Base-by-base conservation (phyloP, 2,113 vertebrate species). In the Xenus cinereus region DNA sequence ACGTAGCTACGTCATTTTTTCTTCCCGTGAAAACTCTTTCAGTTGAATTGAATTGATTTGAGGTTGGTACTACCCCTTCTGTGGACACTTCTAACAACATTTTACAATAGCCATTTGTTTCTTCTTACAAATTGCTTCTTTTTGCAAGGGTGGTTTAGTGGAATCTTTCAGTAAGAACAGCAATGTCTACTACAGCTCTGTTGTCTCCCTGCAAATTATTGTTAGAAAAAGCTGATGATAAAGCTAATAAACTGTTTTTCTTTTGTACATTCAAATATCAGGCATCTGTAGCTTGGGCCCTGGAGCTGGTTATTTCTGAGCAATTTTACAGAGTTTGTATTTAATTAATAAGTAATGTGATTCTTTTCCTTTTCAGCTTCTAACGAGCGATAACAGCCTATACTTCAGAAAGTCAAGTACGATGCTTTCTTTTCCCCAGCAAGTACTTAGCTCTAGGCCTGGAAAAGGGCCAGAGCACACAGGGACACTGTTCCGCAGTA, bases 381-480 rank as follows among this genome's bases (percentile, higher is more conserved):
- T 92, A 80, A 71, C 53, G 74, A 83, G 74, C 0, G 10, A 84
- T 75, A 93, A 69, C 90, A 90, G 83, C 64, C 59, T 79, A 73
- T 91, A 69, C 86, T 96, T 92, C 69, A 92, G 60, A 95, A 92
- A 95, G 84, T 84, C 74, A 92, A 89, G 66, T 66, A 76, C 0
- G 1, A 77, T 80, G 56, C 81, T 93, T 96, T 93, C 67, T 91
- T 89, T 85, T 89, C 75, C 74, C 59, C 63, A 73, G n/a, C 48
- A 72, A 93, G 56, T 69, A 76, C 74, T 91, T 80, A 95, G 54
- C 43, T 93, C 63, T 54, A n/a, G 71, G 66, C 30, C 68, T 97
- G 95, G 96, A 92, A 78, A 92, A 78, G 33, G 71, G 86, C 86
- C 96, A 94, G 95, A 94, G 63, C 79, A 93, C 92, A 84, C 56